Base-by-base conservation (phyloP, 2,113 vertebrate species). In the Thermophis baileyi region DNA sequence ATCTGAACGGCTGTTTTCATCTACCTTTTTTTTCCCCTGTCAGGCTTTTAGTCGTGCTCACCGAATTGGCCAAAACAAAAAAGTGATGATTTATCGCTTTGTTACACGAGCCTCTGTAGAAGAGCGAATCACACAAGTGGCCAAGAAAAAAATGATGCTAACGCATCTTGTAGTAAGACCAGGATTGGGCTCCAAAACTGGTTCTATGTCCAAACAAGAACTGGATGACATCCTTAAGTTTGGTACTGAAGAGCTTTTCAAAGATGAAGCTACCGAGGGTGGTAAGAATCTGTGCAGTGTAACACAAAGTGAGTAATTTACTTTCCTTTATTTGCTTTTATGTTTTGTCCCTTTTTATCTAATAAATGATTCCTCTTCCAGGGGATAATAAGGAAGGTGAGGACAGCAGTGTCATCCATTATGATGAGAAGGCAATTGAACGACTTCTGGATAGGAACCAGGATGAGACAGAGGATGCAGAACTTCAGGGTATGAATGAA, bases 81-180 rank as follows among this genome's bases (percentile, higher is more conserved):
- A 99, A 96, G 99, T 99, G 95, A 99, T 99, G 99, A 99, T 99
- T 93, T 99, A 99, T 96, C 99, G 99, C 87, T 99, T 99, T 94
- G 99, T 99, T 95, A 99, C 99, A 60, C 99, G 99, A 94, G 99
- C 99, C 0, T 99, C 99, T 47, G 99, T 99, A 94, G 99, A 99
- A 94, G 99, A 99, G 95, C 98, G 99, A 88, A 99, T 99, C 97
- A 99, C 99, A 2, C 99, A 99, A 97, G 99, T 99, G 97, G 99
- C 99, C 5, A 99, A 99, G 97, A 99, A 99, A 97, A 99, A 99
- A 96, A 99, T 99, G 99, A 99, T 99, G 99, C 96, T 99, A 92
- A 99, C 99, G 6, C 99, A 99, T 95, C 97, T 99, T 91, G 99
- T 99, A 92, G 99, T 99, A 95, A 98, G 99, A 40, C 99, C 99